Evolutionary conservation across 1,140 invertebrate genomes (phyloP), one percentile per base, ranked within the genome.

Genomic region (Ptiloglossa arizonensis): DNA sequence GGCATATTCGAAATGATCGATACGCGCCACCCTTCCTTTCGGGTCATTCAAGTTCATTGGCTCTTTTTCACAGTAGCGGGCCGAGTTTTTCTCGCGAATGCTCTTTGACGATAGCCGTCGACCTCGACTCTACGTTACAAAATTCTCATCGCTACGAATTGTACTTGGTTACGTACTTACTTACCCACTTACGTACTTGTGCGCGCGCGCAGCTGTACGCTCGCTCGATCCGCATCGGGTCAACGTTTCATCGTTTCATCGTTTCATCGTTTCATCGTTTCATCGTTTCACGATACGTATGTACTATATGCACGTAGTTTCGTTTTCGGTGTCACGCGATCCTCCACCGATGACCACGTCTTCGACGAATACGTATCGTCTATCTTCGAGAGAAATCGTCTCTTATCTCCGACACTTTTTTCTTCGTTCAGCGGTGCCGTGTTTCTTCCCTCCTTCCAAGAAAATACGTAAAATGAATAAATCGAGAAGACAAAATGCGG

Each of bases 1-100:
- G 15, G 38, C n/a, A 1, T 19, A 69, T 46, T 68, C 24, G 22
- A 13, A 35, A 69, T 32, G 63, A 0, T 15, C 5, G 24, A 57
- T 29, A 19, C 15, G 5, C 17, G 15, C 44, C 32, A 27, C 13
- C 52, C 6, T 35, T 19, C 73, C 85, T 87, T 82, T 85, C 79
- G 80, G 90, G 89, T 91, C 89, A 90, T 83, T 86, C 87, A 90
- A 91, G 90, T 91, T 91, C 89, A 88, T 89, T 90, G 89, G 84
- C 89, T 89, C 86, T 90, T 90, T 89, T 88, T 85, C 86, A 62
- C 1, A 11, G 35, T n/a, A n/a, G 22, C 44, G 35, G 35, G 11
- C 22, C n/a, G 35, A n/a, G n/a, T n/a, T 41, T 11, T 13, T 19
- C 57, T 60, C 57, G 57, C 32, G n/a, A 60, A 60, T 35, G 35